phyloP scores from a whole-genome alignment of 1,140 invertebrate genomes.

The Macrotrachela quadricornifera region DNA sequence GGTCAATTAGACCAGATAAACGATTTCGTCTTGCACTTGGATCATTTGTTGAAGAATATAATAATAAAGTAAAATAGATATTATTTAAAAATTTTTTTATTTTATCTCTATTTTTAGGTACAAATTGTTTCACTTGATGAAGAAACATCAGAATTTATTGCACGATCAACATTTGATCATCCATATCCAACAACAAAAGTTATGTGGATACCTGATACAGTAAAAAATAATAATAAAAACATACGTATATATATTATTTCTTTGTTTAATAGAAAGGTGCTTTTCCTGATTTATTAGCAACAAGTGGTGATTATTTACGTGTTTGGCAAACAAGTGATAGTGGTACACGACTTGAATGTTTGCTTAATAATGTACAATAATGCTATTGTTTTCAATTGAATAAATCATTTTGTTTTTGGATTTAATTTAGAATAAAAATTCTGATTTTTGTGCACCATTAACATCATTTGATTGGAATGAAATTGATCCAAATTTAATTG shows the following conservation, averaged over 20 bases:
- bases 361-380: constrained; percentile 82
- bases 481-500: constrained; percentile 89
- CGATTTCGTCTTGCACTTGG: constrained; percentile 81
- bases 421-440: constrained; percentile 80
- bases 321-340: constrained; percentile 40
- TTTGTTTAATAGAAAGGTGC: constrained; percentile 50
- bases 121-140: constrained; percentile 95
- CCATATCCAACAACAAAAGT: constrained; percentile 98
- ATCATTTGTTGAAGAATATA: constrained; percentile 81
- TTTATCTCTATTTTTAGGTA: constrained; percentile 31
- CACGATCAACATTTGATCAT: constrained; percentile 92
- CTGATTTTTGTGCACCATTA: constrained; percentile 92
- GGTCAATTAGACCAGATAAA: constrained; percentile 90
- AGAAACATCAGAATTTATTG: constrained; percentile 82
- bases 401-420: no score
- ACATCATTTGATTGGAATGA: constrained; percentile 99
- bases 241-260: constrained; percentile 2
- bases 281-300: constrained; percentile 69
- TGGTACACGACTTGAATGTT: constrained; percentile 77
- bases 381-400: no score
- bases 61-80: constrained; percentile 3
- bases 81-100: not conserved
- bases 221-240: constrained; percentile 19
- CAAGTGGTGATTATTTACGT: constrained; percentile 81
- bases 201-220: constrained; percentile 95